These are phyloP conservation scores for Gnathonemus longibarbis DNA, from an alignment of 2,113 vertebrate genomes.

Conservation along the genomic window DNA sequence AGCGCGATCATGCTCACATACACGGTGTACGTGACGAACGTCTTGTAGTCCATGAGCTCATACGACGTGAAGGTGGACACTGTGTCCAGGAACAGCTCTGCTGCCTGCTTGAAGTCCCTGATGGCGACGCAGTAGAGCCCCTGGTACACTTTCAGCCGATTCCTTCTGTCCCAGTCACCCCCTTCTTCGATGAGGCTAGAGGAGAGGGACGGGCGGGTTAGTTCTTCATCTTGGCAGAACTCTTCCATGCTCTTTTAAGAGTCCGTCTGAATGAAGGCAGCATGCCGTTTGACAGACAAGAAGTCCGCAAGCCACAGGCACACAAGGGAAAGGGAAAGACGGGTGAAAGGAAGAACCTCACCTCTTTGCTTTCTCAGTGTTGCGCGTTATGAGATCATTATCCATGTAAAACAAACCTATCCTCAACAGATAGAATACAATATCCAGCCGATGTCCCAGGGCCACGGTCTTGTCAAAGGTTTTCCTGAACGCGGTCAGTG, in stretches of 20 bases:
- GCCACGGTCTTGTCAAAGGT: conserved; percentile 97
- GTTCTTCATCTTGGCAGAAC: neutral
- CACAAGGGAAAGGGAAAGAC: neutral
- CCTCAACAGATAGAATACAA: conserved; percentile 93
- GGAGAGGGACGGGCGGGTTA: neutral
- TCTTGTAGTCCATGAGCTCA: conserved; percentile 99
- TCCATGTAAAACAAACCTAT: conserved; percentile 98
- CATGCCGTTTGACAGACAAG: neutral
- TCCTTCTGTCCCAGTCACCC: conserved; percentile 95
- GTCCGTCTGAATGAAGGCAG: neutral
- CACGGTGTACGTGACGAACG: conserved; percentile 93
- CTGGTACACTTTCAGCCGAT: conserved; percentile 95
- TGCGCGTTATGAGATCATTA: conserved; percentile 93
- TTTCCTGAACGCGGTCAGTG: conserved; percentile 88
- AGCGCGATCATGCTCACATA: conserved; percentile 98
- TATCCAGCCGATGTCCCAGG: conserved; percentile 88
- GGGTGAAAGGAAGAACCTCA: conserved; percentile 33
- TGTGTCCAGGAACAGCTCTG: conserved; percentile 93
- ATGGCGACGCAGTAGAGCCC: conserved; percentile 95
- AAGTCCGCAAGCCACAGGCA: neutral
- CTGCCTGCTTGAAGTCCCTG: conserved; percentile 93
- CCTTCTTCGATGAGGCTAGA: conserved; percentile 93
- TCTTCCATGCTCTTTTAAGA: neutral
- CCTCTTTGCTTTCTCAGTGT: conserved; percentile 98
- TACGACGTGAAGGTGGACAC: conserved; percentile 98